These are phyloP conservation scores for Orientallactaga bullata DNA, from an alignment of 2,113 vertebrate genomes.

Conservation along the genomic window DNA sequence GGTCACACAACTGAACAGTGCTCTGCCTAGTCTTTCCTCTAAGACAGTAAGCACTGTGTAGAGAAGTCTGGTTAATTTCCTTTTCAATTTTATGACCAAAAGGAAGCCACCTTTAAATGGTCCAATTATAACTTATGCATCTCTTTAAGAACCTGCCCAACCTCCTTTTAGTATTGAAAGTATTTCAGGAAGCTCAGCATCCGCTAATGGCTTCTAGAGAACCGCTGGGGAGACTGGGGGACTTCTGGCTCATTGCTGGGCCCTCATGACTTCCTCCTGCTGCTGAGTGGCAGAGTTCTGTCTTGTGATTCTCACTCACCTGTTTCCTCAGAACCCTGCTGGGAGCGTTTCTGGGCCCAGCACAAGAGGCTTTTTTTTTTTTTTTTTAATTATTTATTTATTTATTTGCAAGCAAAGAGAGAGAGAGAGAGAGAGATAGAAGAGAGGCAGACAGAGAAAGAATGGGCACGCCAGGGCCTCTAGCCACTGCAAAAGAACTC, in stretches of 20 bases:
- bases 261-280: not conserved
- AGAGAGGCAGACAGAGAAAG: too few species aligned
- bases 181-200: not conserved
- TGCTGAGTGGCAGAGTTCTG: slow-evolving; percentile 24
- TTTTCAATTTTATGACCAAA: not conserved
- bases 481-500: too few species aligned
- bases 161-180: not conserved
- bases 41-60: not conserved
- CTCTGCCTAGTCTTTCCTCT: not conserved
- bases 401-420: too few species aligned
- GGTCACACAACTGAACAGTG: not conserved
- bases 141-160: not conserved
- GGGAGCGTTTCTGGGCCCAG: not conserved
- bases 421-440: too few species aligned
- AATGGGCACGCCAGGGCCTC: too few species aligned
- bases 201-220: not conserved
- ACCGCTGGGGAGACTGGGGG: not conserved
- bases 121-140: not conserved
- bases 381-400: too few species aligned
- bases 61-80: not conserved
- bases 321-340: slow-evolving; percentile 38
- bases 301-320: not conserved
- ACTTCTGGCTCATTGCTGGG: not conserved
- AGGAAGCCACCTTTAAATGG: not conserved
- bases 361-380: slow-evolving; percentile 12